Percentiles rank a stretch among this genome's conserved stretches.
phyloP scores from a whole-genome alignment of 2,113 vertebrate species.

The Syrmaticus mikado region DNA sequence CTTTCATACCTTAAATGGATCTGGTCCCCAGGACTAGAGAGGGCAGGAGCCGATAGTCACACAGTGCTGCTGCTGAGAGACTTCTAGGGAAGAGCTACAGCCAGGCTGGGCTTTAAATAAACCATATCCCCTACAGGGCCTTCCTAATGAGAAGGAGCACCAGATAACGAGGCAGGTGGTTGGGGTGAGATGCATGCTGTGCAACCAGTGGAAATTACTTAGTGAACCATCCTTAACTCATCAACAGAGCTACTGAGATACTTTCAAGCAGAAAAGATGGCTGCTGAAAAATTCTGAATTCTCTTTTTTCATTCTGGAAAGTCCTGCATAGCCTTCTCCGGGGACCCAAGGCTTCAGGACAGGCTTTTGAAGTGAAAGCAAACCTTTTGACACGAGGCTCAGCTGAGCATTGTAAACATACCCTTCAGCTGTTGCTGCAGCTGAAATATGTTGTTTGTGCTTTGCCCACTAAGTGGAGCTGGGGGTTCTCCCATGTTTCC shows the following conservation, averaged over 20 bases:
- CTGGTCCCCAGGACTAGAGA: not conserved
- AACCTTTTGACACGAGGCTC: accelerated
- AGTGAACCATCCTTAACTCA: not conserved
- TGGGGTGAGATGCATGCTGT: not conserved
- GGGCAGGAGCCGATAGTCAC: not conserved
- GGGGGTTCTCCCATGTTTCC: constrained; percentile 20
- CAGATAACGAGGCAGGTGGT: not conserved
- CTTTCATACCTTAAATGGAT: not conserved
- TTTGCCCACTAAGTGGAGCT: constrained; percentile 70
- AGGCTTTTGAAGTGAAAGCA: not conserved
- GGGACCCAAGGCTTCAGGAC: not conserved
- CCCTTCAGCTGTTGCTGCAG: not conserved
- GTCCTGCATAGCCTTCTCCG: accelerated
- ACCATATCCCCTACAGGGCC: not conserved
- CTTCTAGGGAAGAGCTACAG: not conserved
- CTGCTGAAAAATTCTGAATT: not conserved
- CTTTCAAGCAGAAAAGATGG: not conserved
- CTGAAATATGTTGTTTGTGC: constrained; percentile 23
- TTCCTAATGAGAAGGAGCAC: constrained; percentile 23
- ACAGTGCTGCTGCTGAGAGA: not conserved
- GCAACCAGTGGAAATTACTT: not conserved
- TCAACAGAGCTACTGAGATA: not conserved
- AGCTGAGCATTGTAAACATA: accelerated
- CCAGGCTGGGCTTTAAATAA: constrained; percentile 39
- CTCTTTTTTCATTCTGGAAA: not conserved